phyloP scores from a whole-genome alignment of 2,888 invertebrate species.

The Poecilobothrus nobilitatus region DNA sequence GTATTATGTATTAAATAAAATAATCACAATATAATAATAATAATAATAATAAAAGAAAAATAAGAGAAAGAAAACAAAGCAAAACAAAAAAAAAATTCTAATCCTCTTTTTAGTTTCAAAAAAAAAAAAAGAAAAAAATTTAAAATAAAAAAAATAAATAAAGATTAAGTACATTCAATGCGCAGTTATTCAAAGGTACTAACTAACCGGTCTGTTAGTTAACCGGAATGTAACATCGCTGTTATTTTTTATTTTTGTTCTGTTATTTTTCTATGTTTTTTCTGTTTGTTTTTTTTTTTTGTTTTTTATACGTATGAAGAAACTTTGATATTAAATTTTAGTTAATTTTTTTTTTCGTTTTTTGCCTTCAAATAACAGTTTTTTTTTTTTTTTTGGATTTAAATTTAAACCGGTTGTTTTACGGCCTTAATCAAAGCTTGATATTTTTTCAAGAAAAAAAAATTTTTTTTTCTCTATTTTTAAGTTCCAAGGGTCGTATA shows the following conservation, averaged over 20 bases:
- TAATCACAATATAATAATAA: too few species aligned
- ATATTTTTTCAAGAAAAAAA: neutral
- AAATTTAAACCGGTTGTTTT: neutral
- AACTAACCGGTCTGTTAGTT: slow-evolving; percentile 6
- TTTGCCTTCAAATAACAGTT: neutral
- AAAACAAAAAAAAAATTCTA: neutral
- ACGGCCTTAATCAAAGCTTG: slow-evolving; percentile 4
- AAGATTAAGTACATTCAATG: slow-evolving; percentile 4
- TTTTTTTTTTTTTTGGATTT: neutral
- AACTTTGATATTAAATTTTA: neutral
- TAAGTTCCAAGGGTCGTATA: neutral
- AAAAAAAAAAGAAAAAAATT: too few species aligned
- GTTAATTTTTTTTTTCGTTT: slow-evolving; percentile 6
- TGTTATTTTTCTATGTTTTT: neutral
- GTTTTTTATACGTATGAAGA: neutral
- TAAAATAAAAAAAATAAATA: too few species aligned
- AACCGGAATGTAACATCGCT: slow-evolving; percentile 4
- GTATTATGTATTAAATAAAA: neutral
- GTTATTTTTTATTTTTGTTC: neutral
- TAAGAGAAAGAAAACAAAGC: neutral
- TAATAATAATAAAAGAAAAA: too few species aligned
- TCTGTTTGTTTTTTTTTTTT: neutral
- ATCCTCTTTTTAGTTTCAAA: neutral
- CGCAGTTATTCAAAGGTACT: slow-evolving; percentile 6
- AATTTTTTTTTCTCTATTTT: neutral